These are phyloP conservation scores for Solea solea DNA, from an alignment of 2,113 vertebrate species.

Conservation along the genomic window DNA sequence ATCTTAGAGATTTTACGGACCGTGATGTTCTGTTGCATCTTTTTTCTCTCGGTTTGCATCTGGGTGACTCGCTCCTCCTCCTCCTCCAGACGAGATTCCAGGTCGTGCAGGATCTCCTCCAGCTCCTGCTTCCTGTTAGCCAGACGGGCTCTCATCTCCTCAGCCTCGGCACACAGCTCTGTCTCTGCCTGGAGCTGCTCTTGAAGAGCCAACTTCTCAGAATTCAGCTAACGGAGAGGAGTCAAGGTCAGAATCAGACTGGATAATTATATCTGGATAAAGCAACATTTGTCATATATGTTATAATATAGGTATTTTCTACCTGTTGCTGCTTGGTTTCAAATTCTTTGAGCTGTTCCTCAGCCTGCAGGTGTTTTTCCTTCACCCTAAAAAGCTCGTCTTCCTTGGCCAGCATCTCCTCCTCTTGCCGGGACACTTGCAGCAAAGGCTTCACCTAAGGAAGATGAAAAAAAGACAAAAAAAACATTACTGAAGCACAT, in stretches of 20 bases:
- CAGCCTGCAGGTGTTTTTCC: constrained; percentile 87
- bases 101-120: constrained; percentile 94
- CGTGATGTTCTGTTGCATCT: constrained; percentile 98
- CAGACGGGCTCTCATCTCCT: constrained; percentile 93
- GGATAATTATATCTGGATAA: background rate
- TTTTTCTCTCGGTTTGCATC: constrained; percentile 89
- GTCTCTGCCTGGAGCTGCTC: constrained; percentile 98
- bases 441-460: constrained; percentile 94
- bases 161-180: constrained; percentile 93
- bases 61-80: constrained; percentile 92
- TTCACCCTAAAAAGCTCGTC: constrained; percentile 90
- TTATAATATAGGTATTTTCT: background rate
- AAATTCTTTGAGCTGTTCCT: constrained; percentile 87
- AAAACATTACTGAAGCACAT: background rate
- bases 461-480: background rate
- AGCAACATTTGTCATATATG: background rate
- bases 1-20: constrained; percentile 64
- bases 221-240: constrained; percentile 78
- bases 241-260: background rate
- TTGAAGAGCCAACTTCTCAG: constrained; percentile 93
- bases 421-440: constrained; percentile 94
- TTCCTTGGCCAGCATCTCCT: constrained; percentile 95
- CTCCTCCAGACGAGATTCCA: constrained; percentile 95
- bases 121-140: constrained; percentile 94
- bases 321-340: constrained; percentile 90